A percentile compares a stretch with the other conserved stretches of the same genome.
Conservation (phyloP, 2,888 invertebrate species). For the Drosophila peninsularis region DNA sequence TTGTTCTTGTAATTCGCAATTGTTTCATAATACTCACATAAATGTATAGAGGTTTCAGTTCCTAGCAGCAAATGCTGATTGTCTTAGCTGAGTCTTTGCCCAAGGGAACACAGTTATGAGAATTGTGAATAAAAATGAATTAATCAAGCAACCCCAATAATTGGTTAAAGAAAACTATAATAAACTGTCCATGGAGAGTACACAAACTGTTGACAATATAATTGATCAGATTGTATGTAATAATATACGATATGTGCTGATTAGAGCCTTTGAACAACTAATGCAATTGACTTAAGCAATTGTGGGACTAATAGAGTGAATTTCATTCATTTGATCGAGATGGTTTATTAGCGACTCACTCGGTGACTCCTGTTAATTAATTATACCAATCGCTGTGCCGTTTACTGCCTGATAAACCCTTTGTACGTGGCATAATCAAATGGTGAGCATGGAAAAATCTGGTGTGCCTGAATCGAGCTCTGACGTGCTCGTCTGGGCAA, state of each 20-base stretch:
- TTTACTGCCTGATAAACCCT: constrained; percentile 20
- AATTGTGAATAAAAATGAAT: not conserved
- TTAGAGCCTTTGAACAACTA: too few relatives aligned
- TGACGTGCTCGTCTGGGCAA: constrained; percentile 27
- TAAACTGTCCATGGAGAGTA: not conserved
- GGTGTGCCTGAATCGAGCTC: constrained; percentile 6
- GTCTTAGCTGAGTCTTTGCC: too few relatives aligned
- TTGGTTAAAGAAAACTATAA: not conserved
- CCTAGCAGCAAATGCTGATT: not conserved
- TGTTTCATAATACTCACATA: not conserved
- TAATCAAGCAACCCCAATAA: too few relatives aligned
- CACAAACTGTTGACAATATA: not conserved
- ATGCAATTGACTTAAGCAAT: not conserved
- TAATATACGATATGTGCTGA: not conserved
- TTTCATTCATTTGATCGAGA: not conserved
- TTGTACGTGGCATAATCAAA: constrained; percentile 25
- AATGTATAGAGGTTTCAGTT: not conserved
- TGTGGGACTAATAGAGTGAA: not conserved
- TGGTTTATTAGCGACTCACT: not conserved
- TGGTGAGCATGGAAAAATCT: constrained; percentile 3
- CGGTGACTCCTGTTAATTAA: constrained; percentile 8
- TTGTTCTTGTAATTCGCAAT: not conserved
- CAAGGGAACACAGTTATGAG: not conserved
- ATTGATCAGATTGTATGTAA: not conserved
- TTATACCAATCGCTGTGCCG: constrained; percentile 7